phyloP scores from a whole-genome alignment of 2,888 invertebrate genomes.

The Iphiclides podalirius region DNA sequence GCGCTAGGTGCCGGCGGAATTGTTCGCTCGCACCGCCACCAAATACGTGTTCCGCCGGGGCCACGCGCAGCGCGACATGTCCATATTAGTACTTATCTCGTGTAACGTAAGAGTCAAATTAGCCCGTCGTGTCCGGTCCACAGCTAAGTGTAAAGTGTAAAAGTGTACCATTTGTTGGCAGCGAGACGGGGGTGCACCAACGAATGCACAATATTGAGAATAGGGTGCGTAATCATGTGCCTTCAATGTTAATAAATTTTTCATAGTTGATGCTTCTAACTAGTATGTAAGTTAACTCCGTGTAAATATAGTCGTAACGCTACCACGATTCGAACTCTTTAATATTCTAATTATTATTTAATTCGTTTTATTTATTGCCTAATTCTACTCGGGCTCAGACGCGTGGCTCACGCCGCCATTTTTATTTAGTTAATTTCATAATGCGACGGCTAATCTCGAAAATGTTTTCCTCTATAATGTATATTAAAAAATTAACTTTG shows the following conservation, averaged over 20 bases:
- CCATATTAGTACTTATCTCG: conserved; percentile 36
- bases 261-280: conserved; percentile 78
- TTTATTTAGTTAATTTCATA: too few relatives aligned
- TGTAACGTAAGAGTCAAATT: conserved; percentile 53
- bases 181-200: conserved; percentile 51
- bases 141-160: conserved; percentile 30
- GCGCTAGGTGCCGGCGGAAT: conserved; percentile 32
- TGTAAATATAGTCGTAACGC: conserved; percentile 73
- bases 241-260: conserved; percentile 76
- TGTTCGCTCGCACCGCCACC: conserved; percentile 5
- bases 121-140: conserved; percentile 59
- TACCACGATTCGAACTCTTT: conserved; percentile 66
- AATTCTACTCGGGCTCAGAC: conserved; percentile 26
- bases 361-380: conserved; percentile 69
- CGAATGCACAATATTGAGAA: conserved; percentile 59
- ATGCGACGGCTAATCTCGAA: too few relatives aligned
- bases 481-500: too few relatives aligned
- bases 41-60: conserved; percentile 3
- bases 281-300: conserved; percentile 64
- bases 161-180: conserved; percentile 31
- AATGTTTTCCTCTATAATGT: too few relatives aligned
- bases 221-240: conserved; percentile 79
- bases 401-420: neutral
- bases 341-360: conserved; percentile 68
- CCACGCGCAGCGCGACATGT: conserved; percentile 25